Conservation (phyloP, 2,888 invertebrate species). For the Agonopterix arenella region DNA sequence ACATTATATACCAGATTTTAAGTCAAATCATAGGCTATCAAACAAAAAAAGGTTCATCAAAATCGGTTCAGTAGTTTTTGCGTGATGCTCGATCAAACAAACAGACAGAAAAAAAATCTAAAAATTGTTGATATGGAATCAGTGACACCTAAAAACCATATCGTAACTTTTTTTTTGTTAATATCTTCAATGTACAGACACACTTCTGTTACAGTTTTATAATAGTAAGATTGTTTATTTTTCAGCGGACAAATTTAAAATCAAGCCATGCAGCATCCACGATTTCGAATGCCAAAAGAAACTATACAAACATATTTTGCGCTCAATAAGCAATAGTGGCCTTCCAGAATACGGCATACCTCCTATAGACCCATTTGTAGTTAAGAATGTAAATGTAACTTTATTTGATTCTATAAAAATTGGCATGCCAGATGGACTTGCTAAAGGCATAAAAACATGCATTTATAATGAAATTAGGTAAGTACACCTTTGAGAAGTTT, state of each 20-base stretch:
- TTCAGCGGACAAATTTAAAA: conserved; percentile 26
- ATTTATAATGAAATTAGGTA: conserved; percentile 28
- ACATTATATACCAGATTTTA: no score
- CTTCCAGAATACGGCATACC: conserved; percentile 30
- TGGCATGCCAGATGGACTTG: conserved; percentile 30
- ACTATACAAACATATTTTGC: conserved; percentile 19
- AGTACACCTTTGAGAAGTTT: conserved; percentile 1
- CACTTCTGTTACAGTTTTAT: no score
- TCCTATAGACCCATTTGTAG: conserved; percentile 31
- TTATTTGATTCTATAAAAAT: conserved; percentile 24
- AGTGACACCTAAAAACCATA: no score
- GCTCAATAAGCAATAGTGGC: conserved; percentile 25
- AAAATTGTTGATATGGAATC: no score
- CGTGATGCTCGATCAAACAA: no score
- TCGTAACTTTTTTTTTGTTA: no score
- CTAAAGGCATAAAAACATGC: conserved; percentile 34
- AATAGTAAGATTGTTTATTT: conserved; percentile 3
- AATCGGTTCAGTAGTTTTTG: no score
- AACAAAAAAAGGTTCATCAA: no score
- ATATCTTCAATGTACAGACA: no score
- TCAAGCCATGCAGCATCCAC: conserved; percentile 30
- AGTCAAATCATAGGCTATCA: no score
- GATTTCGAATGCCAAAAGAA: conserved; percentile 29
- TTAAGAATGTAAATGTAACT: conserved; percentile 24
- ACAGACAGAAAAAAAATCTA: no score